Conservation (phyloP, 1,140 invertebrate species). For the Hycleus cichorii region DNA sequence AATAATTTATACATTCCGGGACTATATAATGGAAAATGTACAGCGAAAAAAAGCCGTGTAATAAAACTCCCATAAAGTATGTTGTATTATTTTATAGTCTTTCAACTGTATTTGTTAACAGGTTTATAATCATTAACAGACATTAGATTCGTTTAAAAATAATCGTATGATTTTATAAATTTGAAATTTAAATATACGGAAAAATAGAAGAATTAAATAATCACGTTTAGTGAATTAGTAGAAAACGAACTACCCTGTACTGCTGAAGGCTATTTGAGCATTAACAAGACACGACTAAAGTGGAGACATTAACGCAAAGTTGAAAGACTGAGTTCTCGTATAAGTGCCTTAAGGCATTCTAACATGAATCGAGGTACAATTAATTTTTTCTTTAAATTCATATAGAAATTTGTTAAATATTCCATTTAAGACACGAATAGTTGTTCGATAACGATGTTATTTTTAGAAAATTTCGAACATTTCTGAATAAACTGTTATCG, state of each 20-base stretch:
- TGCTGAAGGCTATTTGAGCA: not conserved
- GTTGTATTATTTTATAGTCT: conserved; percentile 12
- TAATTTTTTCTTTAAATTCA: too few species aligned
- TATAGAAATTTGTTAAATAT: too few species aligned
- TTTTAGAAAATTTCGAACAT: conserved; percentile 2
- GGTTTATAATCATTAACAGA: conserved; percentile 12
- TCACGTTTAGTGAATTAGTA: not conserved
- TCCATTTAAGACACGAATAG: too few species aligned
- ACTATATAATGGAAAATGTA: not conserved
- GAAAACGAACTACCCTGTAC: not conserved
- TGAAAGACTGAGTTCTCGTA: too few species aligned
- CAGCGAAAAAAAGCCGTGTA: conserved; percentile 6
- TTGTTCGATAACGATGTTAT: too few species aligned
- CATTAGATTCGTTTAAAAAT: not conserved
- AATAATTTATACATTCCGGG: conserved; percentile 7
- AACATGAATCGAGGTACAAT: too few species aligned
- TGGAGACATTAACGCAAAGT: not conserved
- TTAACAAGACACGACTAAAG: not conserved
- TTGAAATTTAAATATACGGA: not conserved
- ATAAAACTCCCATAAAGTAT: conserved; percentile 8
- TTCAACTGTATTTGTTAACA: conserved; percentile 9
- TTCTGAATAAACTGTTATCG: conserved; percentile 1
- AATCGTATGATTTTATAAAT: too few species aligned
- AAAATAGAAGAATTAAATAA: not conserved
- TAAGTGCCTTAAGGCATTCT: too few species aligned